A percentile compares a stretch with the other conserved stretches of the same genome.
These are phyloP conservation scores for Pangasius larnaudii DNA, from an alignment of 2,797 vertebrate species.

Conservation along the genomic window DNA sequence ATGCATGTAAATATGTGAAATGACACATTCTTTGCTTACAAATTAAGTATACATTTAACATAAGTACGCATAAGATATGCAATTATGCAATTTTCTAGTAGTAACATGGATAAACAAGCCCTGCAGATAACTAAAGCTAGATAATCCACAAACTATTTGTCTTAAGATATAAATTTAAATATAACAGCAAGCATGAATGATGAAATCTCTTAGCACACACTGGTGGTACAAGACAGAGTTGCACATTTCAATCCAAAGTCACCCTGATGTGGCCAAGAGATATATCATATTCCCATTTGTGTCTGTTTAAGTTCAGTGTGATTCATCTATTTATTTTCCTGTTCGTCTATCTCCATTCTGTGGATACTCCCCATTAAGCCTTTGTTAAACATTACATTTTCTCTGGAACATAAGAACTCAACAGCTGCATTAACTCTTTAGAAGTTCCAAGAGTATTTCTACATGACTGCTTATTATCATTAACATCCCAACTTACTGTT, in stretches of 20 bases:
- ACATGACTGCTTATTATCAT: neutral
- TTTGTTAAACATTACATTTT: conserved; percentile 73
- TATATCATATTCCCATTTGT: conserved; percentile 54
- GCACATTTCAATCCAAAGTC: conserved; percentile 27
- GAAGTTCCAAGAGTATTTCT: conserved; percentile 53
- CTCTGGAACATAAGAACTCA: conserved; percentile 70
- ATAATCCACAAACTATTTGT: neutral
- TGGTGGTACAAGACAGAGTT: conserved; percentile 13
- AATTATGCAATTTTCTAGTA: neutral
- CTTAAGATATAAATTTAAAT: neutral
- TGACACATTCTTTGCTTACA: neutral
- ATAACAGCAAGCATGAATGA: neutral
- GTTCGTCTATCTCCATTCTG: conserved; percentile 66
- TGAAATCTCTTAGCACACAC: neutral
- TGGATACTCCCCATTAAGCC: conserved; percentile 71
- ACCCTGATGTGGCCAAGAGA: conserved; percentile 56
- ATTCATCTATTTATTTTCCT: conserved; percentile 75
- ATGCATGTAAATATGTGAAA: neutral
- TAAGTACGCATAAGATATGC: neutral
- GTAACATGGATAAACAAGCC: neutral
- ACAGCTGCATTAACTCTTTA: conserved; percentile 63
- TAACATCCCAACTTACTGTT: neutral
- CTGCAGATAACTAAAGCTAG: neutral
- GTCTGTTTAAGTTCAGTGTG: conserved; percentile 50
- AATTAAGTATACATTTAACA: neutral